Percentiles rank a stretch among this genome's conserved stretches.
phyloP scores from a whole-genome alignment of 2,113 vertebrate species.

The Polyodon spathula region DNA sequence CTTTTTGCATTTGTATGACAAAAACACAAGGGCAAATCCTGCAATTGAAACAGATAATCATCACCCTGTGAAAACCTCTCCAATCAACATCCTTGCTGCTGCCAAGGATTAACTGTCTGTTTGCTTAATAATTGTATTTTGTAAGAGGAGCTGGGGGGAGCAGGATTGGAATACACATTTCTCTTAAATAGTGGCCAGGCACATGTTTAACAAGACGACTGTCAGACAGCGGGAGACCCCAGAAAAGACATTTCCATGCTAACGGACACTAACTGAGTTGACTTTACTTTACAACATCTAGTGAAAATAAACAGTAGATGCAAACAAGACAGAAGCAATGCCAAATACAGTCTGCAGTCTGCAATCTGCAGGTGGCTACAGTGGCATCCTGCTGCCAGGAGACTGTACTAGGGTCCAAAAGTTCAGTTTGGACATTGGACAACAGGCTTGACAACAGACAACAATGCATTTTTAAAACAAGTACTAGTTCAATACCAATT shows the following conservation, averaged over 20 bases:
- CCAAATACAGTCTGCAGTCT: conserved; percentile 9
- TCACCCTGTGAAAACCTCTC: conserved; percentile 51
- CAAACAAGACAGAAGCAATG: conserved; percentile 14
- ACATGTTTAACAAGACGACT: background rate
- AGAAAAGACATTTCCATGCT: background rate
- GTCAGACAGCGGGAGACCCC: conserved; percentile 11
- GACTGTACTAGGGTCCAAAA: too few species aligned
- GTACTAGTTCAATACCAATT: too few species aligned
- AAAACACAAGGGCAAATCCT: conserved; percentile 47
- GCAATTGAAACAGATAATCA: conserved; percentile 53
- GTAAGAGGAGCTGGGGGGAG: conserved; percentile 22
- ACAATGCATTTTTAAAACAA: too few species aligned
- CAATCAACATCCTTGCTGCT: conserved; percentile 57
- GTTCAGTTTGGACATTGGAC: too few species aligned
- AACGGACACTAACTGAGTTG: background rate
- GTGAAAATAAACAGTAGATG: conserved; percentile 7
- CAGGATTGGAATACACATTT: conserved; percentile 22
- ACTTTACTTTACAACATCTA: background rate
- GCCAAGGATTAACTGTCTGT: conserved; percentile 33
- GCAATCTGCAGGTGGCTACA: background rate
- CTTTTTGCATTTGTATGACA: conserved; percentile 49
- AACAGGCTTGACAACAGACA: too few species aligned
- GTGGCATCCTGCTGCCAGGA: background rate
- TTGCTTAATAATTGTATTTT: conserved; percentile 49
- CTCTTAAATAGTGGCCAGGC: background rate